Evolutionary conservation across 2,797 vertebrate species (phyloP).

Genomic region (Miichthys miiuy): DNA sequence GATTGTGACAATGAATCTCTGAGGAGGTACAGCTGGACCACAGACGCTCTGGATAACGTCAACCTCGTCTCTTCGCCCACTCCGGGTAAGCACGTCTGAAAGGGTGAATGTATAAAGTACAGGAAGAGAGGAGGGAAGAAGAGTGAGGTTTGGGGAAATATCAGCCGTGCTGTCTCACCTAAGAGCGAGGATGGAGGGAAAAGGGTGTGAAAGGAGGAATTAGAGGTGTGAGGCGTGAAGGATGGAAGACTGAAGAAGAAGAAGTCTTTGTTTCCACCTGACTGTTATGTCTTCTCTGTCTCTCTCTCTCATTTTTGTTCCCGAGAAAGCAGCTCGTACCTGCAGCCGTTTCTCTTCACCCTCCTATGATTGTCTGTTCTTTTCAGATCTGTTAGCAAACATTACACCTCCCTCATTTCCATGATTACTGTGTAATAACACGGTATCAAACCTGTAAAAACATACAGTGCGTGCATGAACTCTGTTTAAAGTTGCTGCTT

Average conservation of each 20-base stretch:
- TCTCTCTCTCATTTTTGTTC: constrained; percentile 32
- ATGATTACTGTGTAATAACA: not conserved
- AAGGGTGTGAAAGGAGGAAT: not conserved
- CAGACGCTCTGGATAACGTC: constrained; percentile 95
- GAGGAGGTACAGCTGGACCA: constrained; percentile 96
- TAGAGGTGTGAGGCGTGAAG: too few species aligned
- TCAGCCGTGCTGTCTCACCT: not conserved
- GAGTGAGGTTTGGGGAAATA: not conserved
- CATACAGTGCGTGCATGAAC: too few species aligned
- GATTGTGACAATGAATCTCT: constrained; percentile 94
- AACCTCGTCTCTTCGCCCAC: constrained; percentile 98
- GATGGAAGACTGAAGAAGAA: not conserved
- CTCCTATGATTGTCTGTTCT: constrained; percentile 26
- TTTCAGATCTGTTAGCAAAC: constrained; percentile 10
- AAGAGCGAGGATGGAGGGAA: not conserved
- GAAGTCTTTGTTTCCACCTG: constrained; percentile 4
- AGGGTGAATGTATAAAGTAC: constrained; percentile 4
- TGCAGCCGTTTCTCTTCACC: constrained; percentile 18
- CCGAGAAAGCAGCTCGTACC: constrained; percentile 7
- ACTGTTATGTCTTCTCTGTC: constrained; percentile 15
- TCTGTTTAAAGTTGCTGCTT: not conserved
- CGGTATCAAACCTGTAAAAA: not conserved
- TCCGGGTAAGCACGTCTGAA: constrained; percentile 90
- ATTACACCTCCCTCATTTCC: constrained; percentile 20
- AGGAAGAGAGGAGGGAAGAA: too few species aligned